Evolutionary conservation across 2,888 invertebrate genomes (phyloP), one percentile per base, ranked within the genome.

Genomic region (Cryptocephalus primarius): DNA sequence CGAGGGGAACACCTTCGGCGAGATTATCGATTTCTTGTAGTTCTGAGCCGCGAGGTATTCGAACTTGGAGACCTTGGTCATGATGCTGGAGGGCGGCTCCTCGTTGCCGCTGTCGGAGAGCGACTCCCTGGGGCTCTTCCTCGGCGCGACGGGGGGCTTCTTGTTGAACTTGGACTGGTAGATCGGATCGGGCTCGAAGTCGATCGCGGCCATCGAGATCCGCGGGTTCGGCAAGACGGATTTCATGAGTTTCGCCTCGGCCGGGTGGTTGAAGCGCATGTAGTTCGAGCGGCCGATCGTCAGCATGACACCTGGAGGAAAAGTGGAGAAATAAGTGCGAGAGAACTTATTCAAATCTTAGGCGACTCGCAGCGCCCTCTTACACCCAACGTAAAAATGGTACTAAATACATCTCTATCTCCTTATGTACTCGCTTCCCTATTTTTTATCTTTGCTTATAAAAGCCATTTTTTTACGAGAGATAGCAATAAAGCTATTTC

Each of bases 191-290:
- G 64, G 63, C 59, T 72, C 74, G 62, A 83, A 87, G 58, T 80
- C 82, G 54, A 86, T 79, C 9, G 88, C 85, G 31, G 85, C 81
- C 83, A 86, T 85, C 41, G 87, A 85, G 52, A 86, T 83, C 63
- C 86, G 68, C 1, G 83, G 79, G 48, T 86, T 80, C 0, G 87
- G 85, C 52, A 90, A 74, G 6, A 87, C 85, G 0, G 88, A 85
- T 69, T 88, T 88, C 78, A 91, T 85, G 59, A 88, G 77, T 67
- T 85, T 82, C 4, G 91, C 91, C 66, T 92, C 90, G 44, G 86
- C 86, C 0, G 93, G 93, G 69, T 92, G 88, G 71, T 93, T 92
- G 75, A 91, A 93, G 39, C 93, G 83, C 69, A 93, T 82, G 72
- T 89, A 90, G 70, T 89, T 91, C 44, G 92, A 89, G 43, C 90